Conservation (phyloP, 2,113 vertebrate genomes). For the Pluvianellus socialis region DNA sequence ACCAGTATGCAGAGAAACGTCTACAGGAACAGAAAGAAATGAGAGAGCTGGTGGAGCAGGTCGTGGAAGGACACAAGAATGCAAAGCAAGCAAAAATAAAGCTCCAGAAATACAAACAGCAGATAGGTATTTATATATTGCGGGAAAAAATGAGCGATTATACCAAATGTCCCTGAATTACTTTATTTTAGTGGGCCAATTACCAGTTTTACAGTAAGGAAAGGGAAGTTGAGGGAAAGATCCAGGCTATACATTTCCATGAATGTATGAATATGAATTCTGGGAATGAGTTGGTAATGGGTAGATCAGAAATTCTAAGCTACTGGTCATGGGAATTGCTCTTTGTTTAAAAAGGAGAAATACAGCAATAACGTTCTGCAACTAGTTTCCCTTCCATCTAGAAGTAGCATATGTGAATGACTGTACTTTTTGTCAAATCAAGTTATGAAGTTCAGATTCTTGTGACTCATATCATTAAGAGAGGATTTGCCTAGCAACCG, state of each 20-base stretch:
- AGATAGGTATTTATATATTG: conserved; percentile 75
- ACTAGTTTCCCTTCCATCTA: neutral
- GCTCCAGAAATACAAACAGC: conserved; percentile 81
- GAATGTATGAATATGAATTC: neutral
- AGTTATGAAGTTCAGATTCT: neutral
- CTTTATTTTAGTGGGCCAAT: neutral
- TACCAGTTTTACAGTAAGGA: neutral
- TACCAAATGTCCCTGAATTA: neutral
- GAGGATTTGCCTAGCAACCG: neutral
- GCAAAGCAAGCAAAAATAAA: conserved; percentile 78
- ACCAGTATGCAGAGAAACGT: conserved; percentile 72
- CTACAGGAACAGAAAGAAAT: conserved; percentile 79
- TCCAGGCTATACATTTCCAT: neutral
- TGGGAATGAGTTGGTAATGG: neutral
- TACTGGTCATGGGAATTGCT: neutral
- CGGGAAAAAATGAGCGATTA: neutral
- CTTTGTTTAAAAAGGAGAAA: neutral
- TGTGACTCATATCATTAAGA: neutral
- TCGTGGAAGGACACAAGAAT: conserved; percentile 84
- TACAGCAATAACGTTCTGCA: neutral
- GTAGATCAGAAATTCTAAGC: neutral
- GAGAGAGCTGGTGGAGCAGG: conserved; percentile 83
- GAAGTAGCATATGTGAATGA: neutral
- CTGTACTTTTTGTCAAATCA: neutral
- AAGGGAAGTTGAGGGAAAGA: neutral